Conservation (phyloP, 2,888 invertebrate genomes). For the Tetrapedia diversipes region DNA sequence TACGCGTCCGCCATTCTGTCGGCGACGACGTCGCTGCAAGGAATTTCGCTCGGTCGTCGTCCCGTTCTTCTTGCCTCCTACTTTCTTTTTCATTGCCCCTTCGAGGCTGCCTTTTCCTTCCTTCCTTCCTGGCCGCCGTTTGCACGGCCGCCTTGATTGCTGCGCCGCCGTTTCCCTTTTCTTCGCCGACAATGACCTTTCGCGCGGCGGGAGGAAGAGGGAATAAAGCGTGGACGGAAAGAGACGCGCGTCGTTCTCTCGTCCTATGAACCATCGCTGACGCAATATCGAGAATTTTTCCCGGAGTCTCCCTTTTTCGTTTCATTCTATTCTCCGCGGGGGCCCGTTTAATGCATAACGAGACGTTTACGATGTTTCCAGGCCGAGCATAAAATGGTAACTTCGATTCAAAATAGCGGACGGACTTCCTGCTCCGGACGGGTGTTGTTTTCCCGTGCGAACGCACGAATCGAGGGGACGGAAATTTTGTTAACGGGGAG, state of each 20-base stretch:
- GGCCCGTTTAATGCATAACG: background rate
- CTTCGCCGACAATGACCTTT: constrained; percentile 62
- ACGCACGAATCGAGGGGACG: background rate
- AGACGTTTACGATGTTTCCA: background rate
- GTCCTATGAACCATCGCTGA: background rate
- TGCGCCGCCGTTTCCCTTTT: constrained; percentile 37
- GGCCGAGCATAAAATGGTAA: background rate
- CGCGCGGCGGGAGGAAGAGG: constrained; percentile 5
- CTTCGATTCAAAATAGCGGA: constrained; percentile 1
- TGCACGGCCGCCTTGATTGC: constrained; percentile 38
- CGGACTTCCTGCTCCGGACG: no score
- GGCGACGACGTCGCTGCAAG: constrained; percentile 47
- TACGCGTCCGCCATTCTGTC: constrained; percentile 39
- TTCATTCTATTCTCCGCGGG: background rate
- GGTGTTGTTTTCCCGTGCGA: background rate
- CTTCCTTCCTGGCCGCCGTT: constrained; percentile 42
- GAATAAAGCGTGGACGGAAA: constrained; percentile 9
- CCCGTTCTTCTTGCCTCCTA: constrained; percentile 39
- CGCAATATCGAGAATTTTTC: constrained; percentile 25
- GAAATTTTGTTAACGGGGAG: background rate
- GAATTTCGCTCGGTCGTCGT: constrained; percentile 54
- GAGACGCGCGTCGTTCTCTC: background rate
- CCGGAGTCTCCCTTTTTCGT: background rate
- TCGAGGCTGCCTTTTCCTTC: constrained; percentile 26
- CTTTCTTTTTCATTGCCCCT: constrained; percentile 55